A percentile compares a stretch with the other conserved stretches of the same genome.
Conservation (phyloP, 2,888 invertebrate genomes). For the Parapristionchus giblindavisi region DNA sequence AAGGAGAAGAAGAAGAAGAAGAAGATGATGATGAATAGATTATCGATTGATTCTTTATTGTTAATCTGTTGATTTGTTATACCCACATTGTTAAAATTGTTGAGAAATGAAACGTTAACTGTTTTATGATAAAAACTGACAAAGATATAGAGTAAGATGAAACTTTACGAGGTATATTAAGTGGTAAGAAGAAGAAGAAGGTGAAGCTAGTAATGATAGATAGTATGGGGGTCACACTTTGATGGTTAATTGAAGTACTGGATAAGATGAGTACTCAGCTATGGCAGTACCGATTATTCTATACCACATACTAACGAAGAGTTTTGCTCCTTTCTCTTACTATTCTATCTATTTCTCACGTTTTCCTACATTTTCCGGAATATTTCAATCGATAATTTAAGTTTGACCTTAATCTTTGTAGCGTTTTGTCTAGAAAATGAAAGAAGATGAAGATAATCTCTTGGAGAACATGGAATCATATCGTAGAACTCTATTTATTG, state of each 20-base stretch:
- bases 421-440: constrained; percentile 14
- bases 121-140: constrained; percentile 4
- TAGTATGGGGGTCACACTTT: too few relatives aligned
- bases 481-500: constrained; percentile 25
- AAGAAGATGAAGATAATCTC: neutral
- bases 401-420: neutral
- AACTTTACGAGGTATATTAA: neutral
- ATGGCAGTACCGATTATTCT: too few relatives aligned
- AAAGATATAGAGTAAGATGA: neutral
- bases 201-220: neutral
- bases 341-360: neutral
- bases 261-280: too few relatives aligned
- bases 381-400: constrained; percentile 11
- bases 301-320: too few relatives aligned
- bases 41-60: neutral
- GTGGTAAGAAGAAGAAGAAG: constrained; percentile 16
- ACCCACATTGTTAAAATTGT: neutral
- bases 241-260: too few relatives aligned
- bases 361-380: neutral
- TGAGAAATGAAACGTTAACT: neutral
- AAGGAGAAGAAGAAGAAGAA: constrained; percentile 35
- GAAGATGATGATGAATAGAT: constrained; percentile 11
- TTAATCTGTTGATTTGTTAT: neutral
- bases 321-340: too few relatives aligned
- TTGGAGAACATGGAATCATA: constrained; percentile 19